Evolutionary conservation across 2,113 vertebrate species (phyloP), one percentile per base, ranked within the genome.

Genomic region (Recurvirostra avosetta): DNA sequence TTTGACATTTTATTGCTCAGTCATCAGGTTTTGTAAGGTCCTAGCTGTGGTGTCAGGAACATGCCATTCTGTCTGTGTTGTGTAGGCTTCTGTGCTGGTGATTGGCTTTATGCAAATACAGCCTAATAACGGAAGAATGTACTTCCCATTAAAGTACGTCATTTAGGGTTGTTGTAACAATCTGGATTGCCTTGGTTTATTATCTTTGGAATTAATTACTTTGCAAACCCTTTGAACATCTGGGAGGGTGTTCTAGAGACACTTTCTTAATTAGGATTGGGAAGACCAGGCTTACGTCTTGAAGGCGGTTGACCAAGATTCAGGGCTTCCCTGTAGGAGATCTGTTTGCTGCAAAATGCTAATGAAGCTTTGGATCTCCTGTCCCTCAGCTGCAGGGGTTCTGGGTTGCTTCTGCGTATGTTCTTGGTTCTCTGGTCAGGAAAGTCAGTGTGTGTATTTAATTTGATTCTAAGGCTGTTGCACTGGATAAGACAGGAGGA

Each of bases 351-450:
- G 15, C 36, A 58, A 58, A 65, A 77, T 79, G 8, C 30, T 21
- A 6, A 5, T 56, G 22, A 59, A 41, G 7, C 26, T 83, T 67
- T 78, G 9, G 5, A 8, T 90, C 41, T 85, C 10, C 27, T 20
- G 13, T 63, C n/a, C 29, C 38, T 75, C 43, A 25, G 8, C 22
- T 76, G 49, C 11, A 12, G 13, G 67, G 12, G 23, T 56, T 72
- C 58, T 58, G 8, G 8, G 26, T 26, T 70, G 53, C 40, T 86
- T n/a, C 22, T 71, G 5, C 0, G 0, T 4, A 8, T 4, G 12
- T 34, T 38, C n/a, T 61, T 34, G 21, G 32, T 15, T 50, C 26
- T 73, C 29, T 56, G 49, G 22, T 75, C 13, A 23, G 62, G 43
- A 63, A 47, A 29, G 34, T 41, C 41, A 41, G 22, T 6, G 8